Percentiles rank a stretch among this genome's conserved stretches.
phyloP scores from a whole-genome alignment of 1,140 invertebrate genomes.

The Drosophila rufa region DNA sequence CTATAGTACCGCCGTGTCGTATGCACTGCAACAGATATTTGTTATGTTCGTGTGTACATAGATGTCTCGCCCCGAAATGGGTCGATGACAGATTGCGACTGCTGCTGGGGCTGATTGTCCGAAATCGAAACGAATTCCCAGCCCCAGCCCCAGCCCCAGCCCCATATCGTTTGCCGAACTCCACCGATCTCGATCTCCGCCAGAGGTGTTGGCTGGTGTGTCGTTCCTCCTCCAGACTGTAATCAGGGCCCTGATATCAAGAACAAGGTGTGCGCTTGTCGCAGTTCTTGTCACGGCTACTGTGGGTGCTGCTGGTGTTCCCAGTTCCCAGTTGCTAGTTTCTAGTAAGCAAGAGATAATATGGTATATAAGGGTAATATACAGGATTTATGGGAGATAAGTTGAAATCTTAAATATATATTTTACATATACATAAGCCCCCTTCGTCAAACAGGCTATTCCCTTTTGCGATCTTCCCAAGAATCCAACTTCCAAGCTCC shows the following conservation, averaged over 20 bases:
- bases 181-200: slow-evolving; percentile 4
- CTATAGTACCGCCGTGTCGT: not conserved
- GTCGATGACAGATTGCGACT: slow-evolving; percentile 36
- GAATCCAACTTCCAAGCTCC: not conserved
- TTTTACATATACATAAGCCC: no score
- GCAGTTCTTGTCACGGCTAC: slow-evolving; percentile 45
- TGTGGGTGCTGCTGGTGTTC: slow-evolving; percentile 25
- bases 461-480: not conserved
- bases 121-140: slow-evolving; percentile 37
- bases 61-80: slow-evolving; percentile 45
- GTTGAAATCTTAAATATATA: no score
- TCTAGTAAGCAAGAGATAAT: no score
- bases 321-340: not conserved
- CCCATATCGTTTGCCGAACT: slow-evolving; percentile 41
- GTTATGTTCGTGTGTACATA: not conserved
- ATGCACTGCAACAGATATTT: not conserved
- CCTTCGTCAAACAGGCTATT: not conserved
- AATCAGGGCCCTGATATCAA: slow-evolving; percentile 41
- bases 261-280: slow-evolving; percentile 45
- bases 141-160: not conserved
- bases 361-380: no score
- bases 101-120: slow-evolving; percentile 22
- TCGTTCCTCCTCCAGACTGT: not conserved
- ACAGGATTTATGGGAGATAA: no score
- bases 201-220: not conserved